These are phyloP conservation scores for Drosophila asahinai DNA, from an alignment of 1,140 invertebrate genomes.

Conservation along the genomic window DNA sequence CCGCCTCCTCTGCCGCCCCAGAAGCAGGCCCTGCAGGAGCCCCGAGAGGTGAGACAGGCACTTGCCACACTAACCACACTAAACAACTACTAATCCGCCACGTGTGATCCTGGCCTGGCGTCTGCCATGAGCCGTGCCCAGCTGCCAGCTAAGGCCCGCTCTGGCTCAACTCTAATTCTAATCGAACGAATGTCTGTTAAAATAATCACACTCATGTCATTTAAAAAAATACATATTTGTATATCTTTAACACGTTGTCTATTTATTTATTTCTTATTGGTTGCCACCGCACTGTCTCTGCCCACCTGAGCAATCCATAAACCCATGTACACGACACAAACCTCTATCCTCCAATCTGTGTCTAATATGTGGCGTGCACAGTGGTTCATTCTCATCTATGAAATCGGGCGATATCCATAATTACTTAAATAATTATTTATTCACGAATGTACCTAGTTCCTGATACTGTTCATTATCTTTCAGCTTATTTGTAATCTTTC, in stretches of 20 bases:
- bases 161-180: slow-evolving; percentile 63
- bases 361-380: slow-evolving; percentile 19
- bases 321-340: slow-evolving; percentile 13
- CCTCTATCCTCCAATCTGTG: slow-evolving; percentile 6
- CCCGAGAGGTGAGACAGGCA: slow-evolving; percentile 84
- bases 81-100: slow-evolving; percentile 74
- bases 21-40: slow-evolving; percentile 87
- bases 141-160: slow-evolving; percentile 28
- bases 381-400: slow-evolving; percentile 6
- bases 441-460: not conserved
- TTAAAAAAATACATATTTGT: slow-evolving; percentile 74
- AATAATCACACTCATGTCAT: slow-evolving; percentile 75
- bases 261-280: slow-evolving; percentile 68
- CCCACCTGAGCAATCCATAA: slow-evolving; percentile 22
- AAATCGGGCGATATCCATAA: slow-evolving; percentile 15
- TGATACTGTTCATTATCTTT: not conserved
- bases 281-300: slow-evolving; percentile 33
- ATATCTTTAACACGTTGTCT: slow-evolving; percentile 66
- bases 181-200: slow-evolving; percentile 71
- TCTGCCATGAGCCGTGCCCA: slow-evolving; percentile 31
- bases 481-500: slow-evolving; percentile 2
- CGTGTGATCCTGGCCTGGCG: slow-evolving; percentile 37
- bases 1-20: slow-evolving; percentile 55
- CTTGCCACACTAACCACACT: slow-evolving; percentile 79
- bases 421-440: not conserved